Conservation (phyloP, 2,888 invertebrate species). For the Synergus gifuensis region DNA sequence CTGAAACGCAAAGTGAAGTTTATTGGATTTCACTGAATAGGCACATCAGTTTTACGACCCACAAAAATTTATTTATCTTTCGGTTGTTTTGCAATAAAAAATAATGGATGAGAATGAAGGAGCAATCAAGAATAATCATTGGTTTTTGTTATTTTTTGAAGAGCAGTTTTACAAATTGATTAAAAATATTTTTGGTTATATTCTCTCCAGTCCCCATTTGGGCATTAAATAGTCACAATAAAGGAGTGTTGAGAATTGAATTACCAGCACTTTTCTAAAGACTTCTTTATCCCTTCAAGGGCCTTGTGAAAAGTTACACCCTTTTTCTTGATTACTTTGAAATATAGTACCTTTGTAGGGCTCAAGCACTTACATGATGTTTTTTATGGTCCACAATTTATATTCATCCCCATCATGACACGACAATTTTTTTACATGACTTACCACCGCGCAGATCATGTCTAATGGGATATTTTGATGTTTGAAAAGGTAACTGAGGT, state of each 20-base stretch:
- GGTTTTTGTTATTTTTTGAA: not conserved
- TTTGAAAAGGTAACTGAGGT: not conserved
- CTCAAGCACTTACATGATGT: constrained; percentile 15
- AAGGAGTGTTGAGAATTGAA: not conserved
- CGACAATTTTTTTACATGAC: constrained; percentile 16
- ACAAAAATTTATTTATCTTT: not conserved
- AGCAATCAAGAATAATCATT: not conserved
- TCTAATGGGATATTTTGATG: not conserved
- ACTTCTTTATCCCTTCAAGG: not conserved
- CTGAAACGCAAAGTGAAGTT: not conserved
- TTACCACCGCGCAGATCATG: not conserved
- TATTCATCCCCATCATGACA: constrained; percentile 8
- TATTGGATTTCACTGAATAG: not conserved
- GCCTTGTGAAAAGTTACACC: constrained; percentile 3
- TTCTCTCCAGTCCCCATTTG: not conserved
- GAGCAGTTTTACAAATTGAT: not conserved
- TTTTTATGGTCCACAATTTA: not conserved
- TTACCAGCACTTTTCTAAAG: constrained; percentile 18
- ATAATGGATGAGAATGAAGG: not conserved
- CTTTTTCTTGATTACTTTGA: constrained; percentile 19
- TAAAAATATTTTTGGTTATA: not conserved
- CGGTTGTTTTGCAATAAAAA: not conserved
- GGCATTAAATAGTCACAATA: not conserved
- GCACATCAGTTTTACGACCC: not conserved
- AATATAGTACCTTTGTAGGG: constrained; percentile 9